Evolutionary conservation across 2,888 invertebrate species (phyloP).

Genomic region (Labia minor): DNA sequence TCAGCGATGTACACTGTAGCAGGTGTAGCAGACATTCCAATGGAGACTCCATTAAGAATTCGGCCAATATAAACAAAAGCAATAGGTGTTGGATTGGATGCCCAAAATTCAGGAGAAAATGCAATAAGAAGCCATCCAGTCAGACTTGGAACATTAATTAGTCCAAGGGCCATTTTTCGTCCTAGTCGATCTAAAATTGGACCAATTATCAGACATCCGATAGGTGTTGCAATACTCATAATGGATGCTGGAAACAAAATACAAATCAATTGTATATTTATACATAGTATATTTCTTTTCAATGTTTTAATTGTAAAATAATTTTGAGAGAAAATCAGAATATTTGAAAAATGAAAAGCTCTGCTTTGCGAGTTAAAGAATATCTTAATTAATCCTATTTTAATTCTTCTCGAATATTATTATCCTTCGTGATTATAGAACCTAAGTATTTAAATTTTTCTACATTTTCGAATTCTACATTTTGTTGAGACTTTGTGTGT

Average conservation of each 20-base stretch:
- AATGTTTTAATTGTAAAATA: too few species aligned
- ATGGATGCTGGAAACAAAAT: conserved; percentile 40
- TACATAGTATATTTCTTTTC: too few species aligned
- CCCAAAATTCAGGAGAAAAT: conserved; percentile 31
- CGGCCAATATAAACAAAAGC: conserved; percentile 29
- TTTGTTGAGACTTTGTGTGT: too few species aligned
- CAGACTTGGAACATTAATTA: conserved; percentile 40
- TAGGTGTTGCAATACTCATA: conserved; percentile 43
- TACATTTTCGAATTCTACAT: too few species aligned
- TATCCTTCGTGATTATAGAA: too few species aligned
- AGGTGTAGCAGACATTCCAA: conserved; percentile 44
- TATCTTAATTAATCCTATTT: too few species aligned
- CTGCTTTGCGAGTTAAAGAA: too few species aligned
- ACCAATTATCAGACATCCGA: conserved; percentile 44
- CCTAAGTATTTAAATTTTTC: too few species aligned
- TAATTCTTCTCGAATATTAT: too few species aligned
- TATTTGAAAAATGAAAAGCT: too few species aligned
- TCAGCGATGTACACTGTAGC: conserved; percentile 47
- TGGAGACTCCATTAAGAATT: conserved; percentile 39
- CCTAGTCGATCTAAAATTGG: conserved; percentile 43
- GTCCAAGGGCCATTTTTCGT: conserved; percentile 39
- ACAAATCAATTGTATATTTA: too few species aligned
- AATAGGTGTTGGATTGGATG: conserved; percentile 24
- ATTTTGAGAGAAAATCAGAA: too few species aligned
- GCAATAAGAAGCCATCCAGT: conserved; percentile 44